These are phyloP conservation scores for Thera britannica DNA, from an alignment of 2,888 invertebrate genomes.

Conservation along the genomic window DNA sequence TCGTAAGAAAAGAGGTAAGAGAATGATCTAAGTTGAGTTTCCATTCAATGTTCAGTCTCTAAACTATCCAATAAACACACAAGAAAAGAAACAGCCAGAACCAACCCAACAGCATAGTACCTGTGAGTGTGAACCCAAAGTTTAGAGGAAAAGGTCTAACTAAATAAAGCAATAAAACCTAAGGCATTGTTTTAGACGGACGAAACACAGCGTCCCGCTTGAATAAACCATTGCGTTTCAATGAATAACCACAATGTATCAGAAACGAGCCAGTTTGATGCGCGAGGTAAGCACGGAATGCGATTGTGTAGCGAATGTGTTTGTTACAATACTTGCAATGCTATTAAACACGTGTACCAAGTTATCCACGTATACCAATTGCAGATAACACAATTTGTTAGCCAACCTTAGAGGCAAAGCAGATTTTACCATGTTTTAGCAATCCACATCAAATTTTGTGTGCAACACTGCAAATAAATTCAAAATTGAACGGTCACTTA, in stretches of 20 bases:
- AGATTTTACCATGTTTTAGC: not conserved
- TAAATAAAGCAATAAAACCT: conserved; percentile 28
- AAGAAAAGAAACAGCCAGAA: conserved; percentile 1
- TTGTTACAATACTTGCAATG: conserved; percentile 45
- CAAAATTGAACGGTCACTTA: not conserved
- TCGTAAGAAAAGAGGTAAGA: no score
- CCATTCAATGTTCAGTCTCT: no score
- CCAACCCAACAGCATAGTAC: not conserved
- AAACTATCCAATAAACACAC: not conserved
- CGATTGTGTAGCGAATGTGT: conserved; percentile 50
- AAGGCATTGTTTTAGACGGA: conserved; percentile 26
- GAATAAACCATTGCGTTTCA: conserved; percentile 40
- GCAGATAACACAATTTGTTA: conserved; percentile 40
- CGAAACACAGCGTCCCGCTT: conserved; percentile 36
- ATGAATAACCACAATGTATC: conserved; percentile 42
- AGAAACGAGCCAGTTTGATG: conserved; percentile 37
- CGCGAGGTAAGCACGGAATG: conserved; percentile 50
- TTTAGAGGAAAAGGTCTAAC: conserved; percentile 11
- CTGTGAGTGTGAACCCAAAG: not conserved
- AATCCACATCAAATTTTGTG: conserved; percentile 3
- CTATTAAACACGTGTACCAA: conserved; percentile 45
- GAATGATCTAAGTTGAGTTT: no score
- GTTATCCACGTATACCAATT: conserved; percentile 13
- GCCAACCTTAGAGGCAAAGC: not conserved
- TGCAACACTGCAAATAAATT: not conserved